phyloP scores from a whole-genome alignment of 1,140 invertebrate genomes.

The Atta cephalotes region DNA sequence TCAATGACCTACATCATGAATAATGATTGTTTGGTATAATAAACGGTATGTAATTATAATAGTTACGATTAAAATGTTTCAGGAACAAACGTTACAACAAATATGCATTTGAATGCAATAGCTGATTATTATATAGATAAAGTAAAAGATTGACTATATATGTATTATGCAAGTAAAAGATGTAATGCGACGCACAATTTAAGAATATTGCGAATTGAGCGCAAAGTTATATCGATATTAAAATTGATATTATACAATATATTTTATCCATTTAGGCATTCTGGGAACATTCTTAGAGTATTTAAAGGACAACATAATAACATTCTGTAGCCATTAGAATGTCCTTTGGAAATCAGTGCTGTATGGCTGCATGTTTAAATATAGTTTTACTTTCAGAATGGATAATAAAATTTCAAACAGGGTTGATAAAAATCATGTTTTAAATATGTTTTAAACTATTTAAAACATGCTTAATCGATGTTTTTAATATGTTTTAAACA shows the following conservation, averaged over 20 bases:
- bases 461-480: no score
- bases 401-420: neutral
- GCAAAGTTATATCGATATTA: neutral
- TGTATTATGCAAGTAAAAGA: constrained; percentile 3
- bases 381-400: constrained; percentile 2
- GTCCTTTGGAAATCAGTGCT: no score
- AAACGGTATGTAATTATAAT: constrained; percentile 67
- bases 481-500: no score
- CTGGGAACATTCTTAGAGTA: no score
- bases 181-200: neutral
- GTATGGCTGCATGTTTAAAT: neutral
- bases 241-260: no score
- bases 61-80: constrained; percentile 71
- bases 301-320: no score
- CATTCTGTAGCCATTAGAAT: no score
- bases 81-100: constrained; percentile 74
- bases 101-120: constrained; percentile 39
- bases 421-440: no score
- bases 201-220: neutral
- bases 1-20: constrained; percentile 29
- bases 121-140: constrained; percentile 29
- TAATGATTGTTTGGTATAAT: constrained; percentile 44
- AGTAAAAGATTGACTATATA: constrained; percentile 20
- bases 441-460: no score
- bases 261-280: no score